These are phyloP conservation scores for Acheta domesticus DNA, from an alignment of 2,888 invertebrate genomes.

Conservation along the genomic window DNA sequence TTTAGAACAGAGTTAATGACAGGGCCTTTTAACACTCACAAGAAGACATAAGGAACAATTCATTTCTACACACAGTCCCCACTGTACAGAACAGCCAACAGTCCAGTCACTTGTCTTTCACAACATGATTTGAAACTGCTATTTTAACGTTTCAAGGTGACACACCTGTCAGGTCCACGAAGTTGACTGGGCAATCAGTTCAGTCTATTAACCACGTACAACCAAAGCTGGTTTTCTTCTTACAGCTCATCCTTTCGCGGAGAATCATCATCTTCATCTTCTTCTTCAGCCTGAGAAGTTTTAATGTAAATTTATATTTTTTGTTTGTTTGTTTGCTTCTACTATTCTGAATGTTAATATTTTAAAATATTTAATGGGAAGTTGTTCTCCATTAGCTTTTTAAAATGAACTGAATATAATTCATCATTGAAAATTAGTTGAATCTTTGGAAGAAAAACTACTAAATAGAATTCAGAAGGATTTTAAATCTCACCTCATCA, in stretches of 20 bases:
- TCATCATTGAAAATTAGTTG: background rate
- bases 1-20: background rate
- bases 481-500: slow-evolving; percentile 46
- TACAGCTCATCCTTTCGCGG: slow-evolving; percentile 78
- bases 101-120: background rate
- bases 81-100: background rate
- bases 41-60: slow-evolving; percentile 11
- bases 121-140: background rate
- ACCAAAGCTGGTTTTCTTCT: slow-evolving; percentile 41
- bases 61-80: slow-evolving; percentile 18
- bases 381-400: too few relatives aligned
- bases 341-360: too few relatives aligned
- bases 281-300: slow-evolving; percentile 54
- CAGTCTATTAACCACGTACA: slow-evolving; percentile 20
- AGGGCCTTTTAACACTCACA: background rate
- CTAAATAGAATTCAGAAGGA: too few relatives aligned
- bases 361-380: too few relatives aligned
- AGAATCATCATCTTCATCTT: slow-evolving; percentile 69
- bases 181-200: background rate
- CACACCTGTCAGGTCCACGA: background rate
- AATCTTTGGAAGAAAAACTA: too few relatives aligned
- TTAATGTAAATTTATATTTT: background rate
- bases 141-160: background rate
- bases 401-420: too few relatives aligned
- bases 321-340: too few relatives aligned